Evolutionary conservation across 2,113 vertebrate species (phyloP), one percentile per base, ranked within the genome.

Genomic region (Hiodon tergisus): DNA sequence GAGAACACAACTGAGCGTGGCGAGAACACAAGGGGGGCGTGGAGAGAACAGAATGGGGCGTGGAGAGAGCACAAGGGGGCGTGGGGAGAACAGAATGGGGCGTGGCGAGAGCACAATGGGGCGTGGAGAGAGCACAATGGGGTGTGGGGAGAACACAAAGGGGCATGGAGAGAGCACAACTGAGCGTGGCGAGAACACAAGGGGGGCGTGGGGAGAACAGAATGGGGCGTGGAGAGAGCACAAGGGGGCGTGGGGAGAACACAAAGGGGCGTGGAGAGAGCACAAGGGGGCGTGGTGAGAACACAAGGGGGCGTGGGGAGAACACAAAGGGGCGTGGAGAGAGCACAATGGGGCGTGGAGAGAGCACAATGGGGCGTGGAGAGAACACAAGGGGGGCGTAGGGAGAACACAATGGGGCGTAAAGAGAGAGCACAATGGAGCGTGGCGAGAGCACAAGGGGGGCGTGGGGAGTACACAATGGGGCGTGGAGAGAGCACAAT

Each of bases 241-340:
- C 31, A 31, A 31, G 31, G 57, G 31, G 31, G 31, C 31, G 31
- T 0, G 31, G 31, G 31, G 31, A 31, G 31, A 74, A 72, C 70
- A 76, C 78, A 79, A 79, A 84, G 81, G 78, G 74, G 78, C 70
- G 75, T 52, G 67, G 62, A 50, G 54, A 77, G 77, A 77, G 77
- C 69, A 69, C 70, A 77, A 78, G 81, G 63, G 77, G 31, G 46
- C 48, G 58, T 50, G 6, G 10, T 54, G 77, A 59, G 69, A 81
- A 73, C 74, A 14, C 6, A 59, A 47, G 78, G 74, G 13, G 6
- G 13, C 75, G 31, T 58, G 63, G 77, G 67, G 76, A 63, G 31
- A 31, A 31, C 31, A 31, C 31, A 31, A 31, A 1, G 31, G 31
- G 31, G 31, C 31, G 31, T 31, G 31, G 31, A 31, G 31, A 31